Evolutionary conservation across 2,888 invertebrate genomes (phyloP), one percentile per base, ranked within the genome.

Genomic region (Xiphydria camelus): DNA sequence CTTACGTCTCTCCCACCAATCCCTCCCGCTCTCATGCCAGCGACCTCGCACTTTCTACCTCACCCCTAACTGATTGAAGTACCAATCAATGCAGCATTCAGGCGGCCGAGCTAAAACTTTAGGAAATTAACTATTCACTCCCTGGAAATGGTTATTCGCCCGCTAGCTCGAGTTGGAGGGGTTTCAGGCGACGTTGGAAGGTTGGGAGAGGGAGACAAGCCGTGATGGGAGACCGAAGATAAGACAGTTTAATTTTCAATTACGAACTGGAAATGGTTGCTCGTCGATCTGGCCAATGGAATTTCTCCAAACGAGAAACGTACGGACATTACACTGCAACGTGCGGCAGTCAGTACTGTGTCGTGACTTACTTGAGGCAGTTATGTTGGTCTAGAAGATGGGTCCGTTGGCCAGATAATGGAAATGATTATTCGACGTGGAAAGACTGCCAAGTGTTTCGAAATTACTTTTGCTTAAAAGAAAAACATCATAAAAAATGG

Each of bases 51-150:
- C 57, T 49, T 55, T 23, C 59, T 47, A 40, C 57, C 57, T 66
- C 59, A 64, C 64, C 64, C 66, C 61, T 59, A 65, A 68, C 67
- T 71, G 71, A 73, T 73, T 73, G 68, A 66, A 71, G 72, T 69
- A 73, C 70, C 73, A 73, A 73, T 73, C 73, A 73, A 73, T 73
- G 70, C 62, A 63, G 66, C 71, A 73, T 72, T 73, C 71, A 73
- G 68, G 61, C 60, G 61, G 63, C 64, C 58, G 58, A 58, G 65
- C 66, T 64, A 68, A 72, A 73, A 73, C 73, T 73, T 73, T 72
- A 68, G 72, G 73, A 73, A 73, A 73, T 73, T 73, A 72, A 71
- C 71, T 68, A 73, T 73, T 73, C 73, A 70, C 64, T 68, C 61
- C 47, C 61, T 66, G 69, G 66, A 73, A 71, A 73, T 70, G 70